Percentiles rank a stretch among this genome's conserved stretches.
Evolutionary conservation across 2,113 vertebrate genomes (phyloP).

Genomic region (Numida meleagris): DNA sequence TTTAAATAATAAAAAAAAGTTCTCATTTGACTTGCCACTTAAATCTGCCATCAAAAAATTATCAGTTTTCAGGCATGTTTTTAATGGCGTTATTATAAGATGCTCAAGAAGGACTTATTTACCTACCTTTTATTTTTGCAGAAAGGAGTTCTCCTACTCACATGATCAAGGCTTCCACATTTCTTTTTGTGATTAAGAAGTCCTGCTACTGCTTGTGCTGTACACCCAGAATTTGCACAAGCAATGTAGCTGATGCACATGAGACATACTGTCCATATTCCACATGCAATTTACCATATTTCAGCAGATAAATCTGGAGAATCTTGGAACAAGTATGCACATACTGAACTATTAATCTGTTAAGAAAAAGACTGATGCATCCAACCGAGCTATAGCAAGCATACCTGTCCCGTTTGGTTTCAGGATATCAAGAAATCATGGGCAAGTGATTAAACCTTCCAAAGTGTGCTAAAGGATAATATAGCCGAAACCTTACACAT

Average conservation of each 20-base stretch:
- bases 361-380: not conserved
- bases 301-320: not conserved
- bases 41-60: not conserved
- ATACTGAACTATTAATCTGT: not conserved
- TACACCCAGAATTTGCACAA: fast-evolving
- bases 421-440: not conserved
- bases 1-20: not conserved
- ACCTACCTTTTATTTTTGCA: not conserved
- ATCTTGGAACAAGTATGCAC: not conserved
- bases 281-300: not conserved
- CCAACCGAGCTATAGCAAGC: not conserved
- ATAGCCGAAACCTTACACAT: not conserved
- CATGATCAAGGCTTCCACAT: not conserved
- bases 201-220: fast-evolving
- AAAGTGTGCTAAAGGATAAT: not conserved
- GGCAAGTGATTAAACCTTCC: not conserved
- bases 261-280: fast-evolving
- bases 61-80: not conserved
- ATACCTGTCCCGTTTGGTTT: not conserved
- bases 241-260: fast-evolving
- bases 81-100: not conserved
- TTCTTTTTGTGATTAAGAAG: not conserved
- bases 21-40: not conserved
- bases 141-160: not conserved
- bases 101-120: not conserved